These are phyloP conservation scores for Falco rusticolus DNA, from an alignment of 2,797 vertebrate genomes.

Conservation along the genomic window DNA sequence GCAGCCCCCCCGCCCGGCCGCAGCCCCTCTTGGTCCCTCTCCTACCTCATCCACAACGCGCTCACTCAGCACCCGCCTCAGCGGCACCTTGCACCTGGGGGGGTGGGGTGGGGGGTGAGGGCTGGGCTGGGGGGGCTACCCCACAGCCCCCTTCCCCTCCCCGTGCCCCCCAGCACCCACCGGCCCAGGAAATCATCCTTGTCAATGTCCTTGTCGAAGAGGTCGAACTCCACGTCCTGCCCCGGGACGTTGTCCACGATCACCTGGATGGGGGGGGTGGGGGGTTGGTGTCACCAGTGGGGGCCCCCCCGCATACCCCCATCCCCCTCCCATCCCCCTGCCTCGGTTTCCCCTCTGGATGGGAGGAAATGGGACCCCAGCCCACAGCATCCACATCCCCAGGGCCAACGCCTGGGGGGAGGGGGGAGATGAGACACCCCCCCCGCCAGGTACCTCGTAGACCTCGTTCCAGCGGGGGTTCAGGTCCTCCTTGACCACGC, in stretches of 20 bases:
- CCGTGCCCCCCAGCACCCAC: constrained; percentile 62
- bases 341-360: neutral
- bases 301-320: neutral
- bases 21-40: too few relatives aligned
- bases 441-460: constrained; percentile 93
- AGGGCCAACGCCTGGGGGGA: too few relatives aligned
- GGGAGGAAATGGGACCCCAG: too few relatives aligned
- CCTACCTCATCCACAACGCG: constrained; percentile 86
- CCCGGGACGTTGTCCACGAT: constrained; percentile 88
- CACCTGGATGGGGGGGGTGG: constrained; percentile 83
- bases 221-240: constrained; percentile 89
- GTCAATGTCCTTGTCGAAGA: constrained; percentile 94
- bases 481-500: constrained; percentile 90
- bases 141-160: neutral
- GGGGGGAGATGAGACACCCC: too few relatives aligned
- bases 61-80: constrained; percentile 82
- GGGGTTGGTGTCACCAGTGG: rapidly evolving
- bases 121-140: neutral
- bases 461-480: constrained; percentile 92
- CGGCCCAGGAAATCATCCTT: constrained; percentile 93
- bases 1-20: neutral
- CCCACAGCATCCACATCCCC: too few relatives aligned
- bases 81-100: constrained; percentile 87
- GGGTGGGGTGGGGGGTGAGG: too few relatives aligned
- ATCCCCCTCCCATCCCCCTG: neutral